Evolutionary conservation across 2,113 vertebrate genomes (phyloP).

Genomic region (Pungitius pungitius): DNA sequence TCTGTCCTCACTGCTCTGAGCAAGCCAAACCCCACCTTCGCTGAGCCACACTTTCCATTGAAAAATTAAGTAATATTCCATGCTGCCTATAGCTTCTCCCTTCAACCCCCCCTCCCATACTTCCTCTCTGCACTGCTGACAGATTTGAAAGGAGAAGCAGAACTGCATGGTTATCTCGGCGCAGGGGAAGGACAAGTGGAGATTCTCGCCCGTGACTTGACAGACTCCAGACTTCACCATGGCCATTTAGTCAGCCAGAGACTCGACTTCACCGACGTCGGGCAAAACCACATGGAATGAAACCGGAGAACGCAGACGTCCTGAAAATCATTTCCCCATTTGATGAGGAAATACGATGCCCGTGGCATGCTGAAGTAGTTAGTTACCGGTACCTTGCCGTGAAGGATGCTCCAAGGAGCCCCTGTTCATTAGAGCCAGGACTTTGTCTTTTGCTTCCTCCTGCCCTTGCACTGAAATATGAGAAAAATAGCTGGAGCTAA

Average conservation of each 20-base stretch:
- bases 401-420: slow-evolving; percentile 69
- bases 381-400: slow-evolving; percentile 71
- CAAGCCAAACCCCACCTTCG: slow-evolving; percentile 50
- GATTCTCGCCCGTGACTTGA: slow-evolving; percentile 63
- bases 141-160: slow-evolving; percentile 59
- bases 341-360: slow-evolving; percentile 80
- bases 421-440: slow-evolving; percentile 65
- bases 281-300: slow-evolving; percentile 62
- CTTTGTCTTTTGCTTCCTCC: slow-evolving; percentile 53
- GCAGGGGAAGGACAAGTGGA: slow-evolving; percentile 63
- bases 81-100: slow-evolving; percentile 49
- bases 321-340: slow-evolving; percentile 77
- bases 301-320: slow-evolving; percentile 70
- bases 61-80: slow-evolving; percentile 76
- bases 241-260: slow-evolving; percentile 59
- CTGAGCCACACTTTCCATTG: slow-evolving; percentile 77
- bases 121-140: slow-evolving; percentile 57
- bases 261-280: slow-evolving; percentile 57
- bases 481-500: slow-evolving; percentile 54
- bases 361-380: slow-evolving; percentile 81
- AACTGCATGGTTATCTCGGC: slow-evolving; percentile 66
- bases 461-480: slow-evolving; percentile 60
- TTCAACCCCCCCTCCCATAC: slow-evolving; percentile 31
- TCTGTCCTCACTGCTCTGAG: slow-evolving; percentile 44
- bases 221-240: slow-evolving; percentile 74